Percentiles rank a stretch among this genome's conserved stretches.
phyloP scores from a whole-genome alignment of 2,888 invertebrate species.

The Dolichopus griseipennis region DNA sequence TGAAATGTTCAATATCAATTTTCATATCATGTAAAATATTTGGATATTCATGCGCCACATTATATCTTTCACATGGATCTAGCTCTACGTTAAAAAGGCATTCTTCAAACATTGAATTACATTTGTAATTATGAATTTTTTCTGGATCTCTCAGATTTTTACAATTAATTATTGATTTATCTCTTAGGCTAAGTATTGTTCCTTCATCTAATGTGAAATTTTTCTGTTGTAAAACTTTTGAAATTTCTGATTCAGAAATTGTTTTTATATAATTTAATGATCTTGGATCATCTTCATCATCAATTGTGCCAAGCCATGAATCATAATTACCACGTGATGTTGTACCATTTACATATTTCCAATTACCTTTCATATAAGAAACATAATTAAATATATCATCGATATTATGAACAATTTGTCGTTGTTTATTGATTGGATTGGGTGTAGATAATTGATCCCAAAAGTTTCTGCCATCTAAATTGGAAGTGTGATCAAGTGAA shows the following conservation, averaged over 20 bases:
- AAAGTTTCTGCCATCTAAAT: constrained; percentile 57
- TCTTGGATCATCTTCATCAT: constrained; percentile 21
- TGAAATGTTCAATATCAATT: constrained; percentile 43
- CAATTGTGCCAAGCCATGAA: constrained; percentile 23
- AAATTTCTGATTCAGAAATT: constrained; percentile 20
- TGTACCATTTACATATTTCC: constrained; percentile 28
- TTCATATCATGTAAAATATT: constrained; percentile 37
- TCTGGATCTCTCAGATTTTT: constrained; percentile 17
- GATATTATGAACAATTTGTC: constrained; percentile 55
- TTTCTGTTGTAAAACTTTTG: constrained; percentile 17
- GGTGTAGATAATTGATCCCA: constrained; percentile 55
- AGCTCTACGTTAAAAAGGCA: constrained; percentile 47
- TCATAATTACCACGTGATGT: constrained; percentile 23
- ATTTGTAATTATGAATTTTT: constrained; percentile 26
- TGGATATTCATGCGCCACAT: constrained; percentile 34
- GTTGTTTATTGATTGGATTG: constrained; percentile 37
- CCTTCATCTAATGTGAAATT: constrained; percentile 21
- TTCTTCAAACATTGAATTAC: constrained; percentile 34
- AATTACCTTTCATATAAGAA: constrained; percentile 23
- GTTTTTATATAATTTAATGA: constrained; percentile 19
- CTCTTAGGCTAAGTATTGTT: constrained; percentile 28
- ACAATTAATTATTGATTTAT: constrained; percentile 30
- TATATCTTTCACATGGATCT: constrained; percentile 48
- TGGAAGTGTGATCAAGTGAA: constrained; percentile 28
- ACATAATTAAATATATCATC: constrained; percentile 48